A percentile compares a stretch with the other conserved stretches of the same genome.
phyloP scores from a whole-genome alignment of 2,113 vertebrate species.

The Empidonax alnorum region DNA sequence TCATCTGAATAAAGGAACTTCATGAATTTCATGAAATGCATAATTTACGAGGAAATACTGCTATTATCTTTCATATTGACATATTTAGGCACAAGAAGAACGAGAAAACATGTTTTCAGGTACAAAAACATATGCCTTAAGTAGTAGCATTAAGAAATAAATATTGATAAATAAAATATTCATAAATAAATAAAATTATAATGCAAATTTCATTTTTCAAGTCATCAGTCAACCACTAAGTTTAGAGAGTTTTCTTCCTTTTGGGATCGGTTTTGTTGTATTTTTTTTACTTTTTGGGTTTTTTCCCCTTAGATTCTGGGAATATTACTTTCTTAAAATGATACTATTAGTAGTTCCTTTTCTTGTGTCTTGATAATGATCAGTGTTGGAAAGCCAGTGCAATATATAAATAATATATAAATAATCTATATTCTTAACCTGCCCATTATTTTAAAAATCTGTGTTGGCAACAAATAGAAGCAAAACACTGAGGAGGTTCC shows the following conservation, averaged over 20 bases:
- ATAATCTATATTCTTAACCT: neutral
- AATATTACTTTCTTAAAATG: neutral
- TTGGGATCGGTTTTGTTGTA: fast-evolving
- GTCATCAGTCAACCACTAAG: neutral
- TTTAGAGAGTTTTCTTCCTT: fast-evolving
- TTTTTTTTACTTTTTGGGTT: neutral
- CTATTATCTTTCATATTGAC: neutral
- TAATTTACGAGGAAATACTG: neutral
- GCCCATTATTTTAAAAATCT: neutral
- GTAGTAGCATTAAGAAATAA: neutral
- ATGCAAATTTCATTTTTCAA: neutral
- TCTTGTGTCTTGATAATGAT: neutral
- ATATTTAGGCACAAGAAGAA: neutral
- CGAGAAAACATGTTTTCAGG: neutral
- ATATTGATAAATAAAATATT: neutral
- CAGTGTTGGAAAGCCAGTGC: neutral
- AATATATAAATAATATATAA: neutral
- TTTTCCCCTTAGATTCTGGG: neutral
- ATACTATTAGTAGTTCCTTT: neutral
- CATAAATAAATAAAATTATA: neutral
- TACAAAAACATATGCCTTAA: neutral
- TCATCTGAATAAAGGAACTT: neutral
- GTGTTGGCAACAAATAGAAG: neutral
- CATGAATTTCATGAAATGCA: neutral
- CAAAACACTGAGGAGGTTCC: neutral